Evolutionary conservation across 2,888 invertebrate genomes (phyloP).

Genomic region (Mantis religiosa): DNA sequence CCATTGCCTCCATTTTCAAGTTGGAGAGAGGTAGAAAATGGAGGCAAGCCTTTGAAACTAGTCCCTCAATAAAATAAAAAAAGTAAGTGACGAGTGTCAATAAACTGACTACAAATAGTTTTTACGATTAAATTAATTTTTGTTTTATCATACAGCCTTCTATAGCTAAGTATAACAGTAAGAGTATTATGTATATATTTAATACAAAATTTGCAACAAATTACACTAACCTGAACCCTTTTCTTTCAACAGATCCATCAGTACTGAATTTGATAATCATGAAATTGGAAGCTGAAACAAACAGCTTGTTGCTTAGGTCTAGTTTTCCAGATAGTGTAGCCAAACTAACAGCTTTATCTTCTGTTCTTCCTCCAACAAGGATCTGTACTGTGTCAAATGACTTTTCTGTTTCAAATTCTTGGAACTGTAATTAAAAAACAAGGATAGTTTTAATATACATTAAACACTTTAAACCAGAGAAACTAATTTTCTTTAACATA

Average conservation of each 20-base stretch:
- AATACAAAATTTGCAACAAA: slow-evolving; percentile 26
- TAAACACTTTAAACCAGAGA: not conserved
- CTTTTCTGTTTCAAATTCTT: slow-evolving; percentile 96
- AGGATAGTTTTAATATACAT: not conserved
- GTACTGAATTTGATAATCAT: slow-evolving; percentile 97
- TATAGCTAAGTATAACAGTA: not conserved
- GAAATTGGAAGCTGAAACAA: slow-evolving; percentile 93
- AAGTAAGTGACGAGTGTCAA: too few species aligned
- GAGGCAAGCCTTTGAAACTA: too few species aligned
- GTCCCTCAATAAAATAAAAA: too few species aligned
- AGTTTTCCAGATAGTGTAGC: slow-evolving; percentile 90
- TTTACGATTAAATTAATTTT: too few species aligned
- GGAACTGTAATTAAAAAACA: slow-evolving; percentile 59
- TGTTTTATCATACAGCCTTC: not conserved
- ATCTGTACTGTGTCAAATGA: slow-evolving; percentile 95
- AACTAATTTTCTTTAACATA: not conserved
- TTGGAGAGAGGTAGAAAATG: too few species aligned
- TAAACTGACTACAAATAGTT: too few species aligned
- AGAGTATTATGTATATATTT: not conserved
- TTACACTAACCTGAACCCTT: slow-evolving; percentile 68
- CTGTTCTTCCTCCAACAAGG: slow-evolving; percentile 89
- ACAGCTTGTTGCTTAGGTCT: slow-evolving; percentile 77
- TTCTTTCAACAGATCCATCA: slow-evolving; percentile 86
- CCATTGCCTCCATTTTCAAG: too few species aligned
- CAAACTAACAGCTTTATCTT: slow-evolving; percentile 86